A percentile compares a stretch with the other conserved stretches of the same genome.
Evolutionary conservation across 2,888 invertebrate genomes (phyloP).

Genomic region (Machimus rusticus): DNA sequence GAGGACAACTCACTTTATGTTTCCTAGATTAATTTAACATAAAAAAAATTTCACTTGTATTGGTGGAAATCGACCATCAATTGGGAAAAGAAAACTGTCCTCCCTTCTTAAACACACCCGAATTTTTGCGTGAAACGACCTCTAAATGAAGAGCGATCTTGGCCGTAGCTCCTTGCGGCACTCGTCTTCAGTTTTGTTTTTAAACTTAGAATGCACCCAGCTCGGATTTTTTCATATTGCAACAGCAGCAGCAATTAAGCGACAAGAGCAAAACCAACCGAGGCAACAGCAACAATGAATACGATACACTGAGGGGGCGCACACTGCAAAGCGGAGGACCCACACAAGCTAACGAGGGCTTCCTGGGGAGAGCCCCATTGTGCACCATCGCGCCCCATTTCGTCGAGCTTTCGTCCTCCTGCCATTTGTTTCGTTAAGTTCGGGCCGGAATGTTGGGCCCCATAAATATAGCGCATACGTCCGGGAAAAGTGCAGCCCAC

Average conservation of each 20-base stretch:
- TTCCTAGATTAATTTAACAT: background rate
- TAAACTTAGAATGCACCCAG: conserved; percentile 18
- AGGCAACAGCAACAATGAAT: conserved; percentile 38
- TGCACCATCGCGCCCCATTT: background rate
- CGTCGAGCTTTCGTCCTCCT: background rate
- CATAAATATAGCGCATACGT: background rate
- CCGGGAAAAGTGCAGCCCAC: background rate
- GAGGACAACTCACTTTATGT: conserved; percentile 8
- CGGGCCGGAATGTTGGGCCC: background rate
- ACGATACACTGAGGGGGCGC: conserved; percentile 6
- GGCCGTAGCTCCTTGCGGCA: background rate
- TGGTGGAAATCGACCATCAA: conserved; percentile 10
- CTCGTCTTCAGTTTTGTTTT: background rate
- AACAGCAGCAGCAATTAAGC: conserved; percentile 37
- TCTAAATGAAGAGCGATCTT: background rate
- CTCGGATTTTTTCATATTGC: conserved; percentile 38
- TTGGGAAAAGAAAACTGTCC: background rate
- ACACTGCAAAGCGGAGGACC: background rate
- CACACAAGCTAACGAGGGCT: background rate
- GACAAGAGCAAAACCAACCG: conserved; percentile 29
- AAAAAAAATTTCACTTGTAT: conserved; percentile 10
- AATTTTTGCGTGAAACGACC: background rate
- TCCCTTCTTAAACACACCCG: background rate
- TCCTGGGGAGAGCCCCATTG: background rate
- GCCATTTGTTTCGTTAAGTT: conserved; percentile 36